Percentiles rank a stretch among this genome's conserved stretches.
Evolutionary conservation across 1,140 invertebrate species (phyloP).

Genomic region (Bombus superbus): DNA sequence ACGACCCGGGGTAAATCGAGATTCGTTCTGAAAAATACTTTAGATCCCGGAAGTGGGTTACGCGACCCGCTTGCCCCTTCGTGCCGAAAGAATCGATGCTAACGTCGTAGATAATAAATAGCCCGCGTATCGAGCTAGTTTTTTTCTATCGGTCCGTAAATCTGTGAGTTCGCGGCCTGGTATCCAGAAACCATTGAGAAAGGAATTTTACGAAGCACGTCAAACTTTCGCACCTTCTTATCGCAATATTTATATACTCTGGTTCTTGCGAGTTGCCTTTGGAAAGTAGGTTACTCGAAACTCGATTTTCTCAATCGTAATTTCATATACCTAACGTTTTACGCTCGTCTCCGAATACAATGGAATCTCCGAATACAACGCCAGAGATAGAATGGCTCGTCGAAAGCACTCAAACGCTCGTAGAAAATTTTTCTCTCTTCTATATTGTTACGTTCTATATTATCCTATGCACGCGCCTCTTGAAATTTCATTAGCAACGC

Average conservation of each 20-base stretch:
- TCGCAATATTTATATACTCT: neutral
- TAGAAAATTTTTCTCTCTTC: too few species aligned
- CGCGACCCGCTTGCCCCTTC: neutral
- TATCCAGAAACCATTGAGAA: too few species aligned
- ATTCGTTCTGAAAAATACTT: neutral
- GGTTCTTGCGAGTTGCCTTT: neutral
- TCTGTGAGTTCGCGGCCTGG: neutral
- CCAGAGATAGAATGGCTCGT: too few species aligned
- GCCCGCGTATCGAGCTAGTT: neutral
- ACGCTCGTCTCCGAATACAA: too few species aligned
- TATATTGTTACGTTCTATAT: too few species aligned
- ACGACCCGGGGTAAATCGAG: neutral
- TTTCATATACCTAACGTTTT: too few species aligned
- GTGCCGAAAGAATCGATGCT: neutral
- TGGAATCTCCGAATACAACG: too few species aligned
- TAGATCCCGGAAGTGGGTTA: too few species aligned
- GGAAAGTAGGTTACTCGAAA: neutral
- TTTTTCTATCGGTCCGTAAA: conserved; percentile 2
- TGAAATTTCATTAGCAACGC: too few species aligned
- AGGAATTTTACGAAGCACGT: neutral
- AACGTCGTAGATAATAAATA: neutral
- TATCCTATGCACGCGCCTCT: too few species aligned
- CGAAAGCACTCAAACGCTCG: too few species aligned
- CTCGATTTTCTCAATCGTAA: neutral
- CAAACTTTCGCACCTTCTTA: neutral